Evolutionary conservation across 2,888 invertebrate genomes (phyloP), one percentile per base, ranked within the genome.

Genomic region (Biston betularia): DNA sequence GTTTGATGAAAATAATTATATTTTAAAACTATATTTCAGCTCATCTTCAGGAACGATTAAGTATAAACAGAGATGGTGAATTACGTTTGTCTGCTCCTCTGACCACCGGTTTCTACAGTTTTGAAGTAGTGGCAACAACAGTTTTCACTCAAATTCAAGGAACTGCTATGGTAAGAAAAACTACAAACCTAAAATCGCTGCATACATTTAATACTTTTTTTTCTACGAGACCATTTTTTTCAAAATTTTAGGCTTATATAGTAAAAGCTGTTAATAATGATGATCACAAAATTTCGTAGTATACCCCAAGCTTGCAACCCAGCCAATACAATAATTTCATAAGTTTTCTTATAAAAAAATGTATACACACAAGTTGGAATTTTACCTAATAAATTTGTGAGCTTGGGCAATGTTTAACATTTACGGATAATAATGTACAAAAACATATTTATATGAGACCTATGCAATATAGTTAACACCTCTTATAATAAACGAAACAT

Each of bases 111-210:
- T 74, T 81, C 5, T 89, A 92, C 75, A 78, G 57, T 33, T 87
- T 93, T 75, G 76, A 77, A 74, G 89, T 89, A 42, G 72, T 79
- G n/a, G 92, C 90, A 6, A 88, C 88, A 8, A 86, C 92, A 6
- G 69, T 77, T 15, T 77, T 82, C 56, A 84, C 90, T 33, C 76
- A 75, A 72, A 82, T 78, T 24, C 75, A 74, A 24, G 88, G 78
- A 8, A 75, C 76, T 35, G 87, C 90, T 44, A 68, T 75, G 81
- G 94, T 94, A 83, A 76, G 69, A 12, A 76, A 62, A 9, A 15
- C 6, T 0, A 35, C 14, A 24, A 24, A 24, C 24, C 24, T 24
- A 24, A 24, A 24, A 24, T 24, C 24, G 24, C 24, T 24, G 24
- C 24, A 24, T 24, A 24, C 24, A 24, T 24, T 24, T 24, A 3